Evolutionary conservation across 2,888 invertebrate genomes (phyloP).

Genomic region (Ennomos quercinarius): DNA sequence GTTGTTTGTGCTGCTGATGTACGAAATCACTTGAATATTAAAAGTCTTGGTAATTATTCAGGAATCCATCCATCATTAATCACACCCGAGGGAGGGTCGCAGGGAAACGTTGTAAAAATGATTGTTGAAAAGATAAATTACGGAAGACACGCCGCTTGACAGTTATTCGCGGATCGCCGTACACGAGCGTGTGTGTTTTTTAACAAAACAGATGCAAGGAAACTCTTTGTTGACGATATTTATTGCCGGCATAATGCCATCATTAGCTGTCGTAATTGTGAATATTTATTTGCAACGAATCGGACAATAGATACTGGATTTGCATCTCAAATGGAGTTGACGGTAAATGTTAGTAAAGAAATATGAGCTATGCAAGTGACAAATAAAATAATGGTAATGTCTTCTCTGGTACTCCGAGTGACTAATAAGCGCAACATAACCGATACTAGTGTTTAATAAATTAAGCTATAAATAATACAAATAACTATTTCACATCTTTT

Average conservation of each 20-base stretch:
- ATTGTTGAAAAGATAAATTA: slow-evolving; percentile 84
- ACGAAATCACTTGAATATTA: slow-evolving; percentile 84
- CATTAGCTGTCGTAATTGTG: slow-evolving; percentile 60
- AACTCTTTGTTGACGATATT: slow-evolving; percentile 61
- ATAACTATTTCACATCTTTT: slow-evolving; percentile 4
- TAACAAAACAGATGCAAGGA: slow-evolving; percentile 53
- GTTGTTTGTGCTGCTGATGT: slow-evolving; percentile 38
- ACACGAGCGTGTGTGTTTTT: slow-evolving; percentile 49
- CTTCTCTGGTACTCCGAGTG: not conserved
- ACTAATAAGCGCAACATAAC: slow-evolving; percentile 1
- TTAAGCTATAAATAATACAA: not conserved
- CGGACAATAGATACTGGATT: slow-evolving; percentile 44
- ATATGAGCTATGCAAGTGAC: slow-evolving; percentile 22
- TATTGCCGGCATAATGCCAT: slow-evolving; percentile 57
- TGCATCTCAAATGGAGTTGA: slow-evolving; percentile 35
- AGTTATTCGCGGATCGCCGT: slow-evolving; percentile 65
- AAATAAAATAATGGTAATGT: slow-evolving; percentile 11
- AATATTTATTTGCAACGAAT: slow-evolving; percentile 56
- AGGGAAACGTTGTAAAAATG: slow-evolving; percentile 81
- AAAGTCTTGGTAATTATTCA: slow-evolving; percentile 86
- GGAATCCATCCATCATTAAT: slow-evolving; percentile 86
- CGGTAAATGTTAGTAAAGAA: slow-evolving; percentile 15
- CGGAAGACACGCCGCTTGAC: slow-evolving; percentile 73
- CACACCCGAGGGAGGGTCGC: slow-evolving; percentile 72
- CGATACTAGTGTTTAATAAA: not conserved